Percentiles rank a stretch among this genome's conserved stretches.
These are phyloP conservation scores for Ophion slaviceki DNA, from an alignment of 2,888 invertebrate species.

Conservation along the genomic window DNA sequence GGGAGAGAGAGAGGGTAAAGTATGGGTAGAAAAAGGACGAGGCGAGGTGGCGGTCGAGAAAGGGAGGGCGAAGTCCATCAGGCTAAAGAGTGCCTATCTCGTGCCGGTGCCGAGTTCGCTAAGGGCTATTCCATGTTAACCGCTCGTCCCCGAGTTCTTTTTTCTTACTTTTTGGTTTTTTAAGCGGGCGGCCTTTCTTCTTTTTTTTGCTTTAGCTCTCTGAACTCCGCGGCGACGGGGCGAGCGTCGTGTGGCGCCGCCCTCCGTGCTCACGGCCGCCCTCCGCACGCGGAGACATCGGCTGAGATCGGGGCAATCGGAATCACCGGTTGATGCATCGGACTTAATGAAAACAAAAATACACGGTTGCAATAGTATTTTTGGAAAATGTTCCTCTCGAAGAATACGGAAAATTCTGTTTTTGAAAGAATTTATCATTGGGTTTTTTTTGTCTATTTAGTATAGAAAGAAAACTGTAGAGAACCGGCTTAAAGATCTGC, in stretches of 20 bases:
- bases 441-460: not conserved
- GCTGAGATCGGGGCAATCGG: constrained; percentile 6
- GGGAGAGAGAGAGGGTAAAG: constrained; percentile 51
- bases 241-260: constrained; percentile 81
- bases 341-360: not conserved
- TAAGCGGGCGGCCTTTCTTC: constrained; percentile 58
- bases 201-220: constrained; percentile 54
- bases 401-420: not conserved
- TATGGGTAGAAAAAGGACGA: constrained; percentile 52
- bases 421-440: not conserved
- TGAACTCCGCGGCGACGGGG: constrained; percentile 68
- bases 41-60: constrained; percentile 64
- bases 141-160: constrained; percentile 79
- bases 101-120: constrained; percentile 77
- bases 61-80: constrained; percentile 80
- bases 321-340: not conserved
- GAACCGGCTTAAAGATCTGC: not conserved
- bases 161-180: constrained; percentile 63
- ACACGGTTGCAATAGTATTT: not conserved
- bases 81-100: constrained; percentile 81
- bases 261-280: constrained; percentile 73
- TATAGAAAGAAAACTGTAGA: not conserved
- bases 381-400: not conserved
- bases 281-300: constrained; percentile 40
- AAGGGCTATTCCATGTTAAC: constrained; percentile 83